Percentiles rank a stretch among this genome's conserved stretches.
phyloP scores from a whole-genome alignment of 2,113 vertebrate species.

The Rhabdornis inornatus region DNA sequence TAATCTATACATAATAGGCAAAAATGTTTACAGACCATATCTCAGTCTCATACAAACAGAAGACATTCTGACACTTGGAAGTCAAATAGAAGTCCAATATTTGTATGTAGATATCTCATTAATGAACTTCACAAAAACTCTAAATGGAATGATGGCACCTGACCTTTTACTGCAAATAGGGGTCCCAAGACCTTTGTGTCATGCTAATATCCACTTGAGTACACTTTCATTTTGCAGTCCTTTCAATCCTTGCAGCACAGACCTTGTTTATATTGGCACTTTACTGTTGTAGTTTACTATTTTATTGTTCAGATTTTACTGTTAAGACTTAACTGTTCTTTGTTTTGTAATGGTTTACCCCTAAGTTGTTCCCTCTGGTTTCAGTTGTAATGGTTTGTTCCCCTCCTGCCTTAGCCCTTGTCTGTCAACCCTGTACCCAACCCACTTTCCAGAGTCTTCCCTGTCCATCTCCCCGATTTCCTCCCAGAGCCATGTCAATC shows the following conservation, averaged over 20 bases:
- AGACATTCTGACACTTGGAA: neutral
- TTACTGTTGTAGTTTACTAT: too few relatives aligned
- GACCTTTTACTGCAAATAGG: neutral
- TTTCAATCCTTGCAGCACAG: neutral
- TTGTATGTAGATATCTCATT: neutral
- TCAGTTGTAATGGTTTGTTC: too few relatives aligned
- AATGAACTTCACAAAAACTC: neutral
- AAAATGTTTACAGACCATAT: neutral
- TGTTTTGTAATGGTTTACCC: too few relatives aligned
- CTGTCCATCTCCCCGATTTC: too few relatives aligned
- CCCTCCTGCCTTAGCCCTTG: too few relatives aligned
- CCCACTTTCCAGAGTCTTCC: too few relatives aligned
- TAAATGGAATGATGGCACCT: neutral
- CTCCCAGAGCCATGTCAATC: too few relatives aligned
- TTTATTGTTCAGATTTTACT: too few relatives aligned
- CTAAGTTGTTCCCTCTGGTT: too few relatives aligned
- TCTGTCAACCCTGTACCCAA: too few relatives aligned
- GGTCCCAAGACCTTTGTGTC: neutral
- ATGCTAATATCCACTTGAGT: neutral
- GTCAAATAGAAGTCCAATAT: neutral
- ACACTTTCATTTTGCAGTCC: neutral
- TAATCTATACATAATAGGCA: neutral
- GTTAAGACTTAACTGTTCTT: too few relatives aligned
- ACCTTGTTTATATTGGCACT: neutral
- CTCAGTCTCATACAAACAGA: neutral